phyloP scores from a whole-genome alignment of 2,888 invertebrate genomes.

The Criorhina ranunculi region DNA sequence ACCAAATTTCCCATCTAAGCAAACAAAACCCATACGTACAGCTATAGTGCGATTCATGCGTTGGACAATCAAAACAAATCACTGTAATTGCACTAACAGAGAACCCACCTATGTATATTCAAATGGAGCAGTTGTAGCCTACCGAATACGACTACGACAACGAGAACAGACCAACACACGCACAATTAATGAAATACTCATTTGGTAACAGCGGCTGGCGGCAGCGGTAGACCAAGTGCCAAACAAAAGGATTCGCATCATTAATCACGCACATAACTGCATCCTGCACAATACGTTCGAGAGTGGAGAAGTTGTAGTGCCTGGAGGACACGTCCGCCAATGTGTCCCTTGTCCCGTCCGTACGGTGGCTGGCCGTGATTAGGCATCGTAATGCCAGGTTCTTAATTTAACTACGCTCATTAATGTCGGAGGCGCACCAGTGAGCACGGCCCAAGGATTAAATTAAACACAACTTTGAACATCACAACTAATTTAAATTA shows the following conservation, averaged over 20 bases:
- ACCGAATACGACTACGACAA: background rate
- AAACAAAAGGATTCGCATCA: constrained; percentile 71
- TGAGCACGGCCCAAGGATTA: constrained; percentile 67
- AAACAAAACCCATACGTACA: constrained; percentile 46
- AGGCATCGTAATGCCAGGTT: constrained; percentile 60
- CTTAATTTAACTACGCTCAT: constrained; percentile 73
- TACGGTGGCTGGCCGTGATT: constrained; percentile 39
- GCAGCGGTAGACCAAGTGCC: constrained; percentile 34
- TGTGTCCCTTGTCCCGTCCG: too few relatives aligned
- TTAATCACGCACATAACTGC: constrained; percentile 73
- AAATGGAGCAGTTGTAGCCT: too few relatives aligned
- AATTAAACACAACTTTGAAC: constrained; percentile 75
- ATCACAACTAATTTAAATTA: constrained; percentile 77
- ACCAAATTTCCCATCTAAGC: constrained; percentile 63
- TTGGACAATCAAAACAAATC: constrained; percentile 73
- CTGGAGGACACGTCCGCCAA: constrained; percentile 42
- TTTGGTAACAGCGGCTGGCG: constrained; percentile 39
- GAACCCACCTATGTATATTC: constrained; percentile 1
- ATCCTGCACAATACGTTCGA: constrained; percentile 52
- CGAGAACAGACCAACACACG: constrained; percentile 1
- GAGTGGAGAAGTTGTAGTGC: constrained; percentile 14
- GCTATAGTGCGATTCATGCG: constrained; percentile 10
- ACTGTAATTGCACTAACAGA: constrained; percentile 71
- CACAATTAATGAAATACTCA: constrained; percentile 59
- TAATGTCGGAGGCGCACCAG: constrained; percentile 69